A percentile compares a stretch with the other conserved stretches of the same genome.
Evolutionary conservation across 2,888 invertebrate genomes (phyloP).

Genomic region (Heliconius aoede): DNA sequence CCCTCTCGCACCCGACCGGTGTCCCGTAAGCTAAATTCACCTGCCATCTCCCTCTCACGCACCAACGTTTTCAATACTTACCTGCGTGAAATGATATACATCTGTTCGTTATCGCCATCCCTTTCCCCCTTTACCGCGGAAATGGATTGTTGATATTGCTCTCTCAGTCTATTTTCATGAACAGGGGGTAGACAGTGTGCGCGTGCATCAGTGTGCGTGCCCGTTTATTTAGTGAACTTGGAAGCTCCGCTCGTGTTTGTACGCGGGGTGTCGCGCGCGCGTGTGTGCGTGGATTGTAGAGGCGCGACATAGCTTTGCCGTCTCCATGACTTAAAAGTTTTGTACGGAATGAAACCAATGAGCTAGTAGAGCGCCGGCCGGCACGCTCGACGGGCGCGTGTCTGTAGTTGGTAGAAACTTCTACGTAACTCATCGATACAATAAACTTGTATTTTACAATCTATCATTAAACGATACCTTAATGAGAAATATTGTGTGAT

Average conservation of each 20-base stretch:
- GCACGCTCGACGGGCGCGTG: constrained; percentile 71
- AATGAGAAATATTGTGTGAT: constrained; percentile 53
- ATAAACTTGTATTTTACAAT: constrained; percentile 62
- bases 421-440: constrained; percentile 72
- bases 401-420: constrained; percentile 67
- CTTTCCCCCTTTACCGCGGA: constrained; percentile 60
- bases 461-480: constrained; percentile 54
- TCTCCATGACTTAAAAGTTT: constrained; percentile 84
- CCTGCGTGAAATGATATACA: constrained; percentile 84
- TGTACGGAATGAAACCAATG: constrained; percentile 75
- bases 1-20: constrained; percentile 77
- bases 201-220: constrained; percentile 80
- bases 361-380: constrained; percentile 81
- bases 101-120: constrained; percentile 76
- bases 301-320: constrained; percentile 84
- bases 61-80: constrained; percentile 83
- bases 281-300: constrained; percentile 81
- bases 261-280: constrained; percentile 76
- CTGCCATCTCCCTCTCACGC: constrained; percentile 75
- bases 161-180: constrained; percentile 76
- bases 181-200: constrained; percentile 81
- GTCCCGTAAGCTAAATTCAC: constrained; percentile 78
- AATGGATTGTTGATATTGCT: constrained; percentile 81
- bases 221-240: constrained; percentile 84
- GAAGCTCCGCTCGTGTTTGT: constrained; percentile 80